Evolutionary conservation across 2,888 invertebrate species (phyloP).

Genomic region (Penaeus monodon): DNA sequence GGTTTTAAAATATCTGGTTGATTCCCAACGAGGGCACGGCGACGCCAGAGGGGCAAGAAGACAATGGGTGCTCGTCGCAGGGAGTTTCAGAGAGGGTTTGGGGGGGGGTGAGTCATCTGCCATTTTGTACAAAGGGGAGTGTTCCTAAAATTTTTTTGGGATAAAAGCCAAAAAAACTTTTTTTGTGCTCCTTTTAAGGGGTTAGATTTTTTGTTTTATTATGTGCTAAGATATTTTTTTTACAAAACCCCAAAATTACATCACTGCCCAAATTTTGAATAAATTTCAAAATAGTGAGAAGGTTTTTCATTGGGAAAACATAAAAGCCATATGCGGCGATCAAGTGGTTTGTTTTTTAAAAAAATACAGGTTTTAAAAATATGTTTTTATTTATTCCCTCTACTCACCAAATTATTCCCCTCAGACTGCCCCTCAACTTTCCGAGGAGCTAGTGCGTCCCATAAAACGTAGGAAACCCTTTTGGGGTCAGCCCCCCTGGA

Average conservation of each 20-base stretch:
- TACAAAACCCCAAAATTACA: too few species aligned
- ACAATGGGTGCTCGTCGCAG: slow-evolving; percentile 81
- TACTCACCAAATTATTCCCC: background rate
- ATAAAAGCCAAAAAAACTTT: too few species aligned
- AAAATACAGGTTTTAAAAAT: too few species aligned
- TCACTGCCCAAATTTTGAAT: too few species aligned
- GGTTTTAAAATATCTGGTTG: slow-evolving; percentile 70
- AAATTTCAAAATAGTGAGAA: too few species aligned
- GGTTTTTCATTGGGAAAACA: background rate
- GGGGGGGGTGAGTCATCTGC: slow-evolving; percentile 67
- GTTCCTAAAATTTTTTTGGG: too few species aligned
- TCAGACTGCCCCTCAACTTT: slow-evolving; percentile 57
- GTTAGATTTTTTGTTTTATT: too few species aligned
- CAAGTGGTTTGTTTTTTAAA: too few species aligned
- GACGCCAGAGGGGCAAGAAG: slow-evolving; percentile 84
- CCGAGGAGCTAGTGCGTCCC: slow-evolving; percentile 70
- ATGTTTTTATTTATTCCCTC: background rate
- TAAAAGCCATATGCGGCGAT: background rate
- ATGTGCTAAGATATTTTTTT: too few species aligned
- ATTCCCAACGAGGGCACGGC: slow-evolving; percentile 76
- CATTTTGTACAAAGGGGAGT: slow-evolving; percentile 62
- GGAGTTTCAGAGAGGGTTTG: slow-evolving; percentile 80
- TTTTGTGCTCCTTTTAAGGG: too few species aligned
- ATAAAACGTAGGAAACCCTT: slow-evolving; percentile 74
- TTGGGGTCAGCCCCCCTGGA: slow-evolving; percentile 84